Evolutionary conservation across 2,113 vertebrate species (phyloP).

Genomic region (Sterrhoptilus dennistouni): DNA sequence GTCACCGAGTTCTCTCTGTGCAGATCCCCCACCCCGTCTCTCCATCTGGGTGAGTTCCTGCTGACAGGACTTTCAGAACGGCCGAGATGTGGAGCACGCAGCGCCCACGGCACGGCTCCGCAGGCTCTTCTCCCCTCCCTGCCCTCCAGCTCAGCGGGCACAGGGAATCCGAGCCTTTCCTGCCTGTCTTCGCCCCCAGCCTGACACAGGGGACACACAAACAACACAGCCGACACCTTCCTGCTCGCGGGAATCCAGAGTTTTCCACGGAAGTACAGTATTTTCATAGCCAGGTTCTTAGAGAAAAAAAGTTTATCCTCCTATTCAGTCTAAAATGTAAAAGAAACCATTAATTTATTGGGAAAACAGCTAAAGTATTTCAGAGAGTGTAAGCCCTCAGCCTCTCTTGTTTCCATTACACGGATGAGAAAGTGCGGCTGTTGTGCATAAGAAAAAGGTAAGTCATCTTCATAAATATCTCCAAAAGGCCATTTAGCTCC

Average conservation of each 20-base stretch:
- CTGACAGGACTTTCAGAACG: rapidly evolving
- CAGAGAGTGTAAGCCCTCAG: background rate
- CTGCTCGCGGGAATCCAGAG: rapidly evolving
- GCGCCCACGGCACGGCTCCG: background rate
- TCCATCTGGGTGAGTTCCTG: rapidly evolving
- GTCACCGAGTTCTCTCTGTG: rapidly evolving
- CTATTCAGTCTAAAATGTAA: background rate
- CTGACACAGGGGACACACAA: too few relatives aligned
- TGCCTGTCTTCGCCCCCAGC: background rate
- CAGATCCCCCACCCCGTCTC: rapidly evolving
- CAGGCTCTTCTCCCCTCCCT: rapidly evolving
- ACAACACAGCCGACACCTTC: background rate
- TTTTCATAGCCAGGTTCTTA: background rate
- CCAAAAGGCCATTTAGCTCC: conserved; percentile 22
- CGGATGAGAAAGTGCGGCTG: background rate
- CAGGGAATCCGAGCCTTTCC: rapidly evolving
- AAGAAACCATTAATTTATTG: background rate
- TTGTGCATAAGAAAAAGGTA: background rate
- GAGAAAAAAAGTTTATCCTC: background rate
- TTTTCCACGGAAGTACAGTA: rapidly evolving
- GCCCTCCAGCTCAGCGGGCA: rapidly evolving
- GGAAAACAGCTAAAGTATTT: background rate
- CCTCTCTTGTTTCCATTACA: background rate
- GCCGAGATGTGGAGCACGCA: rapidly evolving
- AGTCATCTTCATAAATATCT: background rate